Evolutionary conservation across 2,113 vertebrate genomes (phyloP), one percentile per base, ranked within the genome.

Genomic region (Centropus bengalensis): DNA sequence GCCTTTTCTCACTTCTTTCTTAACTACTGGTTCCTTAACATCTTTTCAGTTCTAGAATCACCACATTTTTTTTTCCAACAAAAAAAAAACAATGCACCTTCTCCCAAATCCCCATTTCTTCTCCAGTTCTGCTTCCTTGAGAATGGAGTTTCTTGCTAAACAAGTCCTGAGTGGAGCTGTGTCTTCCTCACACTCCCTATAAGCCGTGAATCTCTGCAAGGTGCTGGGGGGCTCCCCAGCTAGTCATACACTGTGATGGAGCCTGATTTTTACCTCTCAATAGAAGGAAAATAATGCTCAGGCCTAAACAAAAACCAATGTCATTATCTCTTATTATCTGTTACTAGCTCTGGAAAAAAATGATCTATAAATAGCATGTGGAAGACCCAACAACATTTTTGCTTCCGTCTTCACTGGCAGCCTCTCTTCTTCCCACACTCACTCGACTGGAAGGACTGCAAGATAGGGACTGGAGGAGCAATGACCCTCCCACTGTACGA

Each of bases 221-320:
- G 36, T 45, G 10, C 4, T 63, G 15, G 12, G 9, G 8, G 82
- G 21, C 56, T 58, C 26, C 4, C 2, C 24, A 76, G 62, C 21
- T 13, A 6, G 42, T n/a, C 44, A 45, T 5, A 33, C 0, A 0
- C 15, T 49, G 6, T 27, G 9, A 36, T 13, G 15, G n/a, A 11
- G 28, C 28, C 33, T 42, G 23, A 51, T 21, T 83, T 73, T n/a
- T 73, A 30, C 14, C 14, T 74, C 51, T 77, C 52, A 74, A 18
- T n/a, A 40, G 8, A 70, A 52, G 7, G 26, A 66, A 83, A 75
- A 84, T 26, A 66, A 13, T 20, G 8, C 10, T 49, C 14, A 88
- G n/a, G 16, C 16, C 36, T 54, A 6, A 77, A 47, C 4, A 58
- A 45, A 73, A 89, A 70, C 2, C 2, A 74, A 63, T 3, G 6